phyloP scores from a whole-genome alignment of 2,113 vertebrate species.

The Chloebia gouldiae region DNA sequence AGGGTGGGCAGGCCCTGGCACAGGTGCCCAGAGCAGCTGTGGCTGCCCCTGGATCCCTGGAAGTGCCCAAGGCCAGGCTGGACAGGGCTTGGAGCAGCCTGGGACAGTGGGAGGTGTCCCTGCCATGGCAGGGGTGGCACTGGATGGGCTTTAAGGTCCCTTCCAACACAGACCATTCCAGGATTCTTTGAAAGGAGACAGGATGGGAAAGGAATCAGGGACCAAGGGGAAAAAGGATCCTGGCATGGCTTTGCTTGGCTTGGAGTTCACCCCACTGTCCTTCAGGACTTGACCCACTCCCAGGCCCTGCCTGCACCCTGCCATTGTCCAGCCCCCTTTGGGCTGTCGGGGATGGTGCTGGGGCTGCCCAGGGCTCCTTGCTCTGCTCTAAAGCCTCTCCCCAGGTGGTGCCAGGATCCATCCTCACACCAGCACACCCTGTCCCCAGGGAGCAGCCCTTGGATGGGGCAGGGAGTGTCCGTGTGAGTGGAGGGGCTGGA shows the following conservation, averaged over 20 bases:
- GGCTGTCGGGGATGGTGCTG: neutral
- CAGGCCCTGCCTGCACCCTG: rapidly evolving
- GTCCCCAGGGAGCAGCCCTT: neutral
- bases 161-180: too few relatives aligned
- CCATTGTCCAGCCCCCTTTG: neutral
- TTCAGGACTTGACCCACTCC: neutral
- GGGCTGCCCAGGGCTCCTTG: neutral
- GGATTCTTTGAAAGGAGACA: neutral
- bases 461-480: neutral
- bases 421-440: neutral
- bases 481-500: neutral
- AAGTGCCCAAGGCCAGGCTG: neutral
- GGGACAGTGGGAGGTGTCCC: neutral
- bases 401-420: neutral
- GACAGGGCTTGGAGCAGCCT: neutral
- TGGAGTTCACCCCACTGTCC: neutral
- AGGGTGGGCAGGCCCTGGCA: neutral
- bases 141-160: rapidly evolving
- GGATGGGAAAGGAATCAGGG: neutral
- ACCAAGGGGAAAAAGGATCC: neutral
- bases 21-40: neutral
- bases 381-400: neutral
- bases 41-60: neutral
- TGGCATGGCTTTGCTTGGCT: neutral
- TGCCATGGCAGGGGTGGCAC: neutral